Percentiles rank a stretch among this genome's conserved stretches.
Conservation (phyloP, 2,797 vertebrate species). For the Atherinosoma microstoma region DNA sequence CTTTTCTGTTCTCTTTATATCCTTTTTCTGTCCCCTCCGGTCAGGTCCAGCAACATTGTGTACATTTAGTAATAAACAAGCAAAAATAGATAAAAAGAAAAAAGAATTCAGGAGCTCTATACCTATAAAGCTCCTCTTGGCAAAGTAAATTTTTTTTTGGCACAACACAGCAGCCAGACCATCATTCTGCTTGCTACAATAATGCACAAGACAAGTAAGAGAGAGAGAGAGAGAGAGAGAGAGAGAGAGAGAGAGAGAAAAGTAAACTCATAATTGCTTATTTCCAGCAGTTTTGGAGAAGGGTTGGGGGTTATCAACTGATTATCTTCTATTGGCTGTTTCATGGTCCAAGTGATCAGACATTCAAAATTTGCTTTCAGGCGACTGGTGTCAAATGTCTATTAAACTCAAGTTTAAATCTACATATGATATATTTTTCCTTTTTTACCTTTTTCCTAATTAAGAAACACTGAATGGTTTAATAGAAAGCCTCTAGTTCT, state of each 20-base stretch:
- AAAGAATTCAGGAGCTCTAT: no score
- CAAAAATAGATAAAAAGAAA: no score
- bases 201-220: no score
- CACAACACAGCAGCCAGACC: no score
- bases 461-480: constrained; percentile 17
- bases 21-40: no score
- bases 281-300: not conserved
- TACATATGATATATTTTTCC: not conserved
- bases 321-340: not conserved
- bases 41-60: no score
- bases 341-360: not conserved
- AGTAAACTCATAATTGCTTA: not conserved
- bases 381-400: not conserved
- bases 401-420: not conserved
- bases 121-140: no score
- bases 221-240: no score
- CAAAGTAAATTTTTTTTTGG: no score
- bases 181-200: no score
- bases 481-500: constrained; percentile 18
- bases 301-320: not conserved
- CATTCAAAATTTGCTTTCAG: not conserved
- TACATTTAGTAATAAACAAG: no score
- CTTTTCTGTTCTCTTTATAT: no score
- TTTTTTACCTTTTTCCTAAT: not conserved
- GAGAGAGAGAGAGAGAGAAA: not conserved